Evolutionary conservation across 64 coral and sea anemone genomes (phyloP), one percentile per base, ranked within the genome.

Genomic region (Acropora tenuis): DNA sequence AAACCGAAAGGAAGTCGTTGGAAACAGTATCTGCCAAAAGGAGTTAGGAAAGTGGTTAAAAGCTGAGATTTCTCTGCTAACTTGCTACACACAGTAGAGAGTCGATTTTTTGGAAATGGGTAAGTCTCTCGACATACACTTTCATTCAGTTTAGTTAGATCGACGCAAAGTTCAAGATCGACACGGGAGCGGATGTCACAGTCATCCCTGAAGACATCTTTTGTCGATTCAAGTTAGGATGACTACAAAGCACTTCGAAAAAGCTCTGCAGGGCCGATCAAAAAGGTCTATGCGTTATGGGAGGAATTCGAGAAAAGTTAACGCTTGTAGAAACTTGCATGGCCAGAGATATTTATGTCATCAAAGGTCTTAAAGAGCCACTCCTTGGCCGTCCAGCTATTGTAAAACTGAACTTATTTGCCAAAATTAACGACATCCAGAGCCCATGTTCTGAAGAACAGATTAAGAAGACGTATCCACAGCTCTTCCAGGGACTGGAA

Each of bases 401-500:
- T 73, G 69, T 5, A 73, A 73, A 73, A 41, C 69, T 73, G 69
- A 73, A 73, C 20, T 73, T 73, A 74, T 6, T 41, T 30, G 71
- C 41, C 71, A 41, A 10, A 74, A 74, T 73, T 8, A 73, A 73
- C 20, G 69, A 73, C 17, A 73, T 73, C 69, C 71, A 74, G 41
- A 74, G 71, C 61, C 71, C 3, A 41, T 66, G 61, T 74, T 74
- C n/a, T 1, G 71, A 74, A 74, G 71, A 74, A 74, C n/a, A 43
- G 71, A 74, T 74, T 74, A 74, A 74, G 41, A 43, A 30, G 41
- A 74, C 3, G 41, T 74, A 74, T 43, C 71, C 71, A 41, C 71
- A 74, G 42, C 71, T 74, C 5, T 74, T 74, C 19, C 41, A 74
- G 19, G 75, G 91, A 58, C 73, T 87, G 74, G 83, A 84, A 60